phyloP scores from a whole-genome alignment of 1,140 invertebrate species.

The Brachionus plicatilis region DNA sequence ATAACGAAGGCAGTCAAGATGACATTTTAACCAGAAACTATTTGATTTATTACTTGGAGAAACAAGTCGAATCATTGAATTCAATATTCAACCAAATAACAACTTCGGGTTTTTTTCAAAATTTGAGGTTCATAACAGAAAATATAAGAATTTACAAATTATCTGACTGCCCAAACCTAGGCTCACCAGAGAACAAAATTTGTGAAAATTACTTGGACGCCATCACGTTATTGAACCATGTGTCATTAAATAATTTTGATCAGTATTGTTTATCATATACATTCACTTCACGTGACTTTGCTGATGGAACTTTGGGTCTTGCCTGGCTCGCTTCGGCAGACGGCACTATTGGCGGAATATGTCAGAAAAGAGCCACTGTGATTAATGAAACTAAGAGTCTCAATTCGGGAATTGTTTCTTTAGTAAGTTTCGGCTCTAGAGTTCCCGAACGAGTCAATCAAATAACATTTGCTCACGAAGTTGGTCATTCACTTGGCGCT shows the following conservation, averaged over 20 bases:
- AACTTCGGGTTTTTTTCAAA: neutral
- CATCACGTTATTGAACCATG: constrained; percentile 17
- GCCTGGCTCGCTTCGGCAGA: constrained; percentile 76
- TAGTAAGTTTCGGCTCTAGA: constrained; percentile 96
- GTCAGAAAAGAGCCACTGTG: constrained; percentile 66
- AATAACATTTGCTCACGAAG: constrained; percentile 93
- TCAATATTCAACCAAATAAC: neutral
- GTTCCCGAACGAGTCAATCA: constrained; percentile 95
- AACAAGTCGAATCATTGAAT: constrained; percentile 22
- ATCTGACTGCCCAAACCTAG: neutral
- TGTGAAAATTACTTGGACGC: constrained; percentile 36
- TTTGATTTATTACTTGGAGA: constrained; percentile 1
- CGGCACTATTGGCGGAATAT: constrained; percentile 73
- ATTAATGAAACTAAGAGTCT: constrained; percentile 62
- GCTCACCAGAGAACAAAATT: neutral
- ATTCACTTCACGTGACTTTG: constrained; percentile 96
- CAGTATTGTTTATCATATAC: constrained; percentile 97
- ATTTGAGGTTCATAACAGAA: neutral
- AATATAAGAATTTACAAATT: neutral
- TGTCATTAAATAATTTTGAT: constrained; percentile 85
- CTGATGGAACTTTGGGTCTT: constrained; percentile 85
- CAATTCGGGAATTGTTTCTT: constrained; percentile 97
- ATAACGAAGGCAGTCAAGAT: constrained; percentile 33
- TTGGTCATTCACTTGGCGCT: constrained; percentile 97
- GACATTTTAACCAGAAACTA: neutral